Base-by-base conservation (phyloP, 2,888 invertebrate species). In the Seira musarum region DNA sequence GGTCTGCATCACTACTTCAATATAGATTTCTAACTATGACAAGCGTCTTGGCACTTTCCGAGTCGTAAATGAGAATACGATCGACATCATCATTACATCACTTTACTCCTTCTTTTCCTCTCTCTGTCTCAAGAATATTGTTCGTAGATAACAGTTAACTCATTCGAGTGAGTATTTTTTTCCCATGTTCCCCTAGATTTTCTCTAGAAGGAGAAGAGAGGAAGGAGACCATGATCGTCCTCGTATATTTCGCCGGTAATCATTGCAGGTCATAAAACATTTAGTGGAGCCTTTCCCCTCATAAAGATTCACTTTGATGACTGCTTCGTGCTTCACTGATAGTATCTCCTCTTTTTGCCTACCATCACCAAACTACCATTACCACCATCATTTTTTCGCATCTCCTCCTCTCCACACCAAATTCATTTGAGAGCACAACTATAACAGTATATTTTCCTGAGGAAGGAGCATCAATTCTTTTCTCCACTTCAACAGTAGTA, bases 181-280 rank as follows among this genome's bases (percentile, higher is more conserved):
- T 65, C 76, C 65, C 75, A 67, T 63, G 71, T 72, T 79, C 40
- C 61, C 63, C 57, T 75, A 22, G 64, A 68, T 72, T 68, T 66
- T 70, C 22, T 73, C 60, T 61, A 65, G 78, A n/a, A n/a, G 40
- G 6, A 40, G 40, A 40, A 40, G 40, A 40, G 40, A 40, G 40
- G 6, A 40, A 40, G n/a, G n/a, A n/a, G 13, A 40, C 40, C 13
- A 40, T 40, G 40, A 40, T 40, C 66, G 66, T 57, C 49, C 64
- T 61, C 66, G 64, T 73, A 79, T 73, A 79, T 73, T 64, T 72
- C 35, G 79, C 35, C 72, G 72, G 79, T 72, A 79, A 79, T 79
- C 79, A 79, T 79, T 85, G 80, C 74, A 82, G 85, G 85, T 83
- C 85, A 85, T 86, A 86, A 86, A 86, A 86, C 85, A 86, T 86